Conservation (phyloP, 1,140 invertebrate genomes). For the Zeugodacus cucurbitae region DNA sequence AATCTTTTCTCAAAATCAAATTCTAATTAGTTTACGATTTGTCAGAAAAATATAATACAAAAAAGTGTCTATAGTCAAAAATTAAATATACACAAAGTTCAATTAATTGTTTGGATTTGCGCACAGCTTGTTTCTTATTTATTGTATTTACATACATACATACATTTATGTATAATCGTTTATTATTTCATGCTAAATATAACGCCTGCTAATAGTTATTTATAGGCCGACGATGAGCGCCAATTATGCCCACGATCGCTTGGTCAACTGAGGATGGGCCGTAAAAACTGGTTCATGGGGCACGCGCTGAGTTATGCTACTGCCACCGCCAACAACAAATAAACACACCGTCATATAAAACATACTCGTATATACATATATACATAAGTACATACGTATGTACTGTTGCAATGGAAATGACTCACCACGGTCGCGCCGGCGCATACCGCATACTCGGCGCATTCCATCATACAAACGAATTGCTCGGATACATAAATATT, state of each 20-base stretch:
- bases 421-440: not conserved
- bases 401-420: not conserved
- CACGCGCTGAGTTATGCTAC: slow-evolving; percentile 1
- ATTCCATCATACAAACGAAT: not conserved
- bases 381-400: not conserved
- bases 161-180: not conserved
- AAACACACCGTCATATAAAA: not conserved
- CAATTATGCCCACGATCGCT: not conserved
- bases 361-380: not conserved
- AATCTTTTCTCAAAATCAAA: slow-evolving; percentile 5
- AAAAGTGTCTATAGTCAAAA: not conserved
- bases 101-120: slow-evolving; percentile 6
- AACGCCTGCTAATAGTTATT: not conserved
- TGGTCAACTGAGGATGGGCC: not conserved
- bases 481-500: not conserved
- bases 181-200: not conserved
- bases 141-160: not conserved
- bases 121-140: not conserved
- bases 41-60: not conserved
- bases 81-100: not conserved
- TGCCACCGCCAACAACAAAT: not conserved
- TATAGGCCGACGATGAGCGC: not conserved
- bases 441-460: not conserved
- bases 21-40: not conserved
- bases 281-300: not conserved